Evolutionary conservation across 2,888 invertebrate species (phyloP), one percentile per base, ranked within the genome.

Genomic region (Sylvicola cinctus): DNA sequence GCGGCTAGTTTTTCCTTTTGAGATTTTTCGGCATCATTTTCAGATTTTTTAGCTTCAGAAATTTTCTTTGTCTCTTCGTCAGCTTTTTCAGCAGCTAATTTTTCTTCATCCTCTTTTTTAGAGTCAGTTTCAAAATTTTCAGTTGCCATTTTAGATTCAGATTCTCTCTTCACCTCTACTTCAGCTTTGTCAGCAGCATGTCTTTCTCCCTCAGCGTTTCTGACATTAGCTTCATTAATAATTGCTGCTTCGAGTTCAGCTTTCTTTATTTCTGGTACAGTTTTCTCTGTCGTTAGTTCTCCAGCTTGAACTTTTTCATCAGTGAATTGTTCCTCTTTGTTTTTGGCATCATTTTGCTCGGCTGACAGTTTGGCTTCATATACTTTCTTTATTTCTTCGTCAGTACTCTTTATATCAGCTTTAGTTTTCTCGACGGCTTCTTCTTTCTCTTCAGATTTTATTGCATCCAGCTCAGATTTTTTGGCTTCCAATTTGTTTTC

Each of bases 301-400:
- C 38, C 34, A 37, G 41, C 33, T 20, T 41, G 38, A 20, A 35
- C 33, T 27, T 42, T 36, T 33, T 39, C 36, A 32, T 42, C 40
- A 16, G 31, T 31, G 20, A 39, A 29, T 31, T 33, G 31, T 11
- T 26, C 31, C 16, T 11, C 15, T 34, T 35, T 29, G 29, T 13
- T 16, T 20, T n/a, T n/a, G 13, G 13, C 13, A 29, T n/a, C n/a
- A n/a, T n/a, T n/a, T n/a, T n/a, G n/a, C n/a, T n/a, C n/a, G n/a
- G n/a, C n/a, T n/a, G n/a, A n/a, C n/a, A n/a, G n/a, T n/a, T n/a
- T n/a, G n/a, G n/a, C n/a, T n/a, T n/a, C n/a, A n/a, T n/a, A n/a
- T n/a, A n/a, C n/a, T n/a, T n/a, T n/a, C n/a, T n/a, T n/a, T n/a
- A n/a, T n/a, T n/a, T n/a, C n/a, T n/a, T n/a, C n/a, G n/a, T n/a